Conservation (phyloP, 2,113 vertebrate genomes). For the Stigmatopora nigra region DNA sequence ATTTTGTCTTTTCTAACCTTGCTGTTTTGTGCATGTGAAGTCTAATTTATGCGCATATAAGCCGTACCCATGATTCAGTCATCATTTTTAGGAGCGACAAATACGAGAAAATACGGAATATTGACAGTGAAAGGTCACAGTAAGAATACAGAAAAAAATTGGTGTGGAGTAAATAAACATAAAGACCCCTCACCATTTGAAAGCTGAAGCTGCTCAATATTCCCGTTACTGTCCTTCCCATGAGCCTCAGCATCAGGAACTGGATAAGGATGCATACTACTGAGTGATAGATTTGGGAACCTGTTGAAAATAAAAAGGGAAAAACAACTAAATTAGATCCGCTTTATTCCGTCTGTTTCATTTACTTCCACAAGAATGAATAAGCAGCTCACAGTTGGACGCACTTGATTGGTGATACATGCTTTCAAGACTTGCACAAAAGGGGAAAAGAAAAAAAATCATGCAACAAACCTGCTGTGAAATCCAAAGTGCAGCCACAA, state of each 20-base stretch:
- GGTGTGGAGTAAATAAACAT: not conserved
- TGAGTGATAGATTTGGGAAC: conserved; percentile 83
- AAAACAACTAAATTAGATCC: conserved; percentile 36
- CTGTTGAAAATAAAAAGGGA: conserved; percentile 62
- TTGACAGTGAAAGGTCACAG: too few relatives aligned
- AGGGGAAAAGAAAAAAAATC: conserved; percentile 17
- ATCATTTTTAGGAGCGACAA: too few relatives aligned
- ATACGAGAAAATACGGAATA: too few relatives aligned
- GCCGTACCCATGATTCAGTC: too few relatives aligned
- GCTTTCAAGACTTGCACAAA: conserved; percentile 1
- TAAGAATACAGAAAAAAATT: not conserved
- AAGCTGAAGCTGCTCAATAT: conserved; percentile 83
- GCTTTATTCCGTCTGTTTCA: conserved; percentile 12
- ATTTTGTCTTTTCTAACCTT: not conserved
- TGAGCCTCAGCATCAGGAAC: conserved; percentile 92
- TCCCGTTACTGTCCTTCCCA: conserved; percentile 89
- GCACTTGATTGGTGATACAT: not conserved
- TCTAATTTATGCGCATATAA: too few relatives aligned
- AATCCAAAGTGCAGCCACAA: conserved; percentile 61
- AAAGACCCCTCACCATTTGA: conserved; percentile 81
- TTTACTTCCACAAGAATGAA: not conserved
- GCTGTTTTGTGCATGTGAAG: not conserved
- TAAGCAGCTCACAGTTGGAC: not conserved
- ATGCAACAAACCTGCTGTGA: conserved; percentile 64
- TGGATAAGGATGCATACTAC: conserved; percentile 82